Percentiles rank a stretch among this genome's conserved stretches.
phyloP scores from a whole-genome alignment of 2,888 invertebrate species.

The Mesopsocus fuscifrons region DNA sequence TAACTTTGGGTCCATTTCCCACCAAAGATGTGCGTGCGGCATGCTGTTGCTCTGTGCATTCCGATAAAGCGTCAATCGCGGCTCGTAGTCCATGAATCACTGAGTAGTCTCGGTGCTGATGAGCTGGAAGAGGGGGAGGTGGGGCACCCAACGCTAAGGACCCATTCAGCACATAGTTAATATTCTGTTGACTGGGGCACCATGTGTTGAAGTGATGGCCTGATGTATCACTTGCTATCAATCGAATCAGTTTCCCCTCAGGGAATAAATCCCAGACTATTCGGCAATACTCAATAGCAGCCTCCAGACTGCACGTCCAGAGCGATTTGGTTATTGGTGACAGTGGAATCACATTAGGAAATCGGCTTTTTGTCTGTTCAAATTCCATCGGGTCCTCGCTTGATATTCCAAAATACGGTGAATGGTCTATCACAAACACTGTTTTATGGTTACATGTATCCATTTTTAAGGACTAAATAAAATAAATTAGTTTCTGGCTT shows the following conservation, averaged over 20 bases:
- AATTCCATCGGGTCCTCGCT: conserved; percentile 68
- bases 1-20: conserved; percentile 27
- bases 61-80: conserved; percentile 69
- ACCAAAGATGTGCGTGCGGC: conserved; percentile 30
- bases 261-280: conserved; percentile 97
- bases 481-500: too few species aligned
- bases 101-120: conserved; percentile 34
- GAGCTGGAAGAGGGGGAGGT: conserved; percentile 11
- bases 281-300: conserved; percentile 86
- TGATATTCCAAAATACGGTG: conserved; percentile 74
- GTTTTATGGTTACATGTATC: conserved; percentile 81
- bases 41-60: conserved; percentile 58
- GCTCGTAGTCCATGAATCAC: conserved; percentile 68
- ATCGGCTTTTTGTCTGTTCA: conserved; percentile 51
- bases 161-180: conserved; percentile 68
- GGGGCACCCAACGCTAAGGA: conserved; percentile 68
- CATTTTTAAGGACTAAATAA: too few species aligned
- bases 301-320: conserved; percentile 94
- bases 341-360: conserved; percentile 50
- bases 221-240: conserved; percentile 72
- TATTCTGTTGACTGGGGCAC: conserved; percentile 64
- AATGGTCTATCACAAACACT: conserved; percentile 86
- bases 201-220: conserved; percentile 74
- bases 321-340: conserved; percentile 78
- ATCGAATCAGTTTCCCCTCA: conserved; percentile 63